These are phyloP conservation scores for Scaptodrosophila lebanonensis DNA, from an alignment of 1,140 invertebrate genomes.

Conservation along the genomic window DNA sequence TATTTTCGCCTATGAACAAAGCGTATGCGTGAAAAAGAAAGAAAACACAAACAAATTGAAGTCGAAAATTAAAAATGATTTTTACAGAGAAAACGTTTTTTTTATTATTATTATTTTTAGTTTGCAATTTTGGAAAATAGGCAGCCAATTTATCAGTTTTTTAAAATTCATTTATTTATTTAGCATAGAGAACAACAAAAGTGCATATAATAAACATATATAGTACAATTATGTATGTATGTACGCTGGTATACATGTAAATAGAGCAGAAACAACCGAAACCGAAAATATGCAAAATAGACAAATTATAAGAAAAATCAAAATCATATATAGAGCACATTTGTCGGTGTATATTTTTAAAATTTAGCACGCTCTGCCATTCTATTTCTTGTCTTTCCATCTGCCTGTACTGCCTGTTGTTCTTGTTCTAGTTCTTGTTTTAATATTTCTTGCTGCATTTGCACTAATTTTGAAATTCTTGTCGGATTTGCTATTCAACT, in stretches of 20 bases:
- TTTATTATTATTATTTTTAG: constrained; percentile 25
- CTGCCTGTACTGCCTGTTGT: constrained; percentile 26
- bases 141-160: constrained; percentile 48
- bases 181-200: constrained; percentile 33
- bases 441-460: constrained; percentile 61
- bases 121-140: constrained; percentile 40
- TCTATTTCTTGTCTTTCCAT: constrained; percentile 21
- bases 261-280: constrained; percentile 48
- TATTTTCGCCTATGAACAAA: constrained; percentile 61
- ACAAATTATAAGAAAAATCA: constrained; percentile 46
- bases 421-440: constrained; percentile 25
- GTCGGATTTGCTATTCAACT: constrained; percentile 24
- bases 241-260: constrained; percentile 53
- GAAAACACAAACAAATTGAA: constrained; percentile 74
- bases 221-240: no score
- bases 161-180: constrained; percentile 14
- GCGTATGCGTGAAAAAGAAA: constrained; percentile 67
- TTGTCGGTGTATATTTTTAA: constrained; percentile 39
- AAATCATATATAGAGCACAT: constrained; percentile 14
- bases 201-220: constrained; percentile 34
- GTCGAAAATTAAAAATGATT: constrained; percentile 63
- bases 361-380: constrained; percentile 45
- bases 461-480: constrained; percentile 49
- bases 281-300: constrained; percentile 39
- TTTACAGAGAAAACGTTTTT: constrained; percentile 14